phyloP scores from a whole-genome alignment of 2,113 vertebrate genomes.

The Hippocampus zosterae region DNA sequence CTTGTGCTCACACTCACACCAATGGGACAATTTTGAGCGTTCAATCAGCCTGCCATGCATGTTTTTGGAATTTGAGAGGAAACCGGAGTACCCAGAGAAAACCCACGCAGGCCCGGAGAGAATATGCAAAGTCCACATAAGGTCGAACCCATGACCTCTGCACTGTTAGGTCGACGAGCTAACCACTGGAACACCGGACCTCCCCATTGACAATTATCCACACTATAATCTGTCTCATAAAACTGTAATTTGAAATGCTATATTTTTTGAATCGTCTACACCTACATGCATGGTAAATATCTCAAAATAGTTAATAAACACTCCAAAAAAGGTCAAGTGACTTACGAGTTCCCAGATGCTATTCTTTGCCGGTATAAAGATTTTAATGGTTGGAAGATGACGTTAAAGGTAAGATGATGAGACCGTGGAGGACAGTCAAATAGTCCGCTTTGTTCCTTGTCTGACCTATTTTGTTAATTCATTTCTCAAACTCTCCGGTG shows the following conservation, averaged over 20 bases:
- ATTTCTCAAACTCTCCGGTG: constrained; percentile 11
- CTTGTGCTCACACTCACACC: too few relatives aligned
- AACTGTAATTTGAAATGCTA: background rate
- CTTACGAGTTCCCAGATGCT: constrained; percentile 43
- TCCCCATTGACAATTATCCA: too few relatives aligned
- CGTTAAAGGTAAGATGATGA: background rate
- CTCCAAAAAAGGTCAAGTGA: constrained; percentile 33
- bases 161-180: too few relatives aligned
- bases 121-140: too few relatives aligned
- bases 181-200: too few relatives aligned
- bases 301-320: constrained; percentile 9
- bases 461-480: constrained; percentile 18
- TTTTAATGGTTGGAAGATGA: constrained; percentile 6
- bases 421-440: background rate
- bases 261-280: background rate
- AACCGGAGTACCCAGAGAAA: too few relatives aligned
- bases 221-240: background rate
- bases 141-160: too few relatives aligned
- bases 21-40: too few relatives aligned
- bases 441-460: background rate
- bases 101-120: too few relatives aligned
- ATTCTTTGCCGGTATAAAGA: constrained; percentile 12
- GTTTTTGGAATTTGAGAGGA: too few relatives aligned
- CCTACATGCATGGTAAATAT: background rate
- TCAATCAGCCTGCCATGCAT: too few relatives aligned